Base-by-base conservation (phyloP, 2,797 vertebrate species). In the Danionella dracula region DNA sequence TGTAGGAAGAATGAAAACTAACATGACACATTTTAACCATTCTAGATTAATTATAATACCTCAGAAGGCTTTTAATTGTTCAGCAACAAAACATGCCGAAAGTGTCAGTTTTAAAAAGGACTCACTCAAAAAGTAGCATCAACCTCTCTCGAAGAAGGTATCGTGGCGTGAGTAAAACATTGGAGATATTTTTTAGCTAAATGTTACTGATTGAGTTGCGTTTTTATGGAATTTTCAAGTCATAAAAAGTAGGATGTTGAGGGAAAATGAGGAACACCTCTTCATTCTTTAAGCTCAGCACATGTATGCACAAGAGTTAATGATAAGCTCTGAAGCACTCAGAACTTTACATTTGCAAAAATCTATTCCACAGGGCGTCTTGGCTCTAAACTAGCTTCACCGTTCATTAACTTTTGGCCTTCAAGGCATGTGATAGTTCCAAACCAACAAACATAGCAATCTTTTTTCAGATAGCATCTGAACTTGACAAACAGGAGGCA, bases 341-440 rank as follows among this genome's bases (percentile, higher is more conserved):
- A 35, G 23, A 44, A 21, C 16, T 34, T 44, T 56, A 46, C 66
- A 57, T 62, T 50, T 29, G 53, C 44, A 44, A 60, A 27, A 66
- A 60, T 51, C 23, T 49, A 17, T 45, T 31, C 29, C 6, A 29
- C 17, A 27, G 34, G 31, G 23, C n/a, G 15, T 32, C 19, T 13
- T 20, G 12, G 17, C 57, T 41, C 19, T 15, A 17, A 34, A 66
- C 31, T 54, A 19, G 58, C 20, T 60, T 29, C 20, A 61, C 54
- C 21, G 63, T 45, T 65, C 40, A 77, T 69, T 69, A 74, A 74
- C 69, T 21, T 50, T 15, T 5, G 20, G 17, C 44, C 12, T 31
- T 46, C 19, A n/a, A 6, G 20, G 46, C 50, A 44, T 59, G 58
- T 1, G 4, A 16, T 7, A 0, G 8, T 51, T 68, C 49, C 54